Percentiles rank a stretch among this genome's conserved stretches.
phyloP scores from a whole-genome alignment of 2,888 invertebrate species.

The Sphaerophoria rueppellii region DNA sequence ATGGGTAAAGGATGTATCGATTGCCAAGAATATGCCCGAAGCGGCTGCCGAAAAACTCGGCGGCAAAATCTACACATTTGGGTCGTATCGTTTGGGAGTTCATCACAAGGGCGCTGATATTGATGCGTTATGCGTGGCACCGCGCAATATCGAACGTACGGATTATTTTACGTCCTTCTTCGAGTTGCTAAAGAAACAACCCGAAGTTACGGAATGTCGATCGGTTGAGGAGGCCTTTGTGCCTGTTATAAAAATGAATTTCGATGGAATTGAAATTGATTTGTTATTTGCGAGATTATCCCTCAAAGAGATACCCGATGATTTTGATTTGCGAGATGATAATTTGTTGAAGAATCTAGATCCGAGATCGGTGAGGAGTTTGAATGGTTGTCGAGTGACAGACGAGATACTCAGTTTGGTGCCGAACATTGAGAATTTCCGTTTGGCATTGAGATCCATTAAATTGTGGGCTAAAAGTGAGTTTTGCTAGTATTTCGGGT shows the following conservation, averaged over 20 bases:
- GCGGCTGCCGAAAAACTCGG: constrained; percentile 95
- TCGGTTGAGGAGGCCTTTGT: constrained; percentile 99
- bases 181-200: constrained; percentile 92
- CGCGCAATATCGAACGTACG: constrained; percentile 94
- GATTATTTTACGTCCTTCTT: constrained; percentile 99
- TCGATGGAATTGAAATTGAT: constrained; percentile 99
- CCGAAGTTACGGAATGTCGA: constrained; percentile 92
- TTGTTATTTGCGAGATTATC: constrained; percentile 97
- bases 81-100: constrained; percentile 97
- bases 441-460: constrained; percentile 95
- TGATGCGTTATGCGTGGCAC: constrained; percentile 98
- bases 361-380: constrained; percentile 96
- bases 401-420: constrained; percentile 98
- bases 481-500: constrained; percentile 78
- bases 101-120: constrained; percentile 99
- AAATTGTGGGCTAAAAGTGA: constrained; percentile 99
- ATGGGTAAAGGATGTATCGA: constrained; percentile 96
- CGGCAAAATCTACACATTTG: constrained; percentile 99
- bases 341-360: constrained; percentile 96
- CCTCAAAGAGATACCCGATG: constrained; percentile 96
- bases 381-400: constrained; percentile 99
- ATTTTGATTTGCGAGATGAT: constrained; percentile 94
- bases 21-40: constrained; percentile 95
- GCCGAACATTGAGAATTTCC: constrained; percentile 96
- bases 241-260: constrained; percentile 99